Conservation (phyloP, 2,888 invertebrate genomes). For the Chrysina gloriosa region DNA sequence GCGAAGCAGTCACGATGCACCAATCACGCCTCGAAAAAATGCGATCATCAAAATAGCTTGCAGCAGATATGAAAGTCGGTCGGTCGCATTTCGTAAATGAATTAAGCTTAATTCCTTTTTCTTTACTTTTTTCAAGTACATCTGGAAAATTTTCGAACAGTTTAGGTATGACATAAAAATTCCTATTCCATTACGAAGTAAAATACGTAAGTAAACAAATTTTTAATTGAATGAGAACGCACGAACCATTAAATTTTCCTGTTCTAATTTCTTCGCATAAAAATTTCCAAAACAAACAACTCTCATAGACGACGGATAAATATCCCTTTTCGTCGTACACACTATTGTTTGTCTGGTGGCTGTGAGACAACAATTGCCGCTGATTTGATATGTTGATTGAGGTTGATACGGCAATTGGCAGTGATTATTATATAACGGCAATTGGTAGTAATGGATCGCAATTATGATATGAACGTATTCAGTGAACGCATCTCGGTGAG, state of each 20-base stretch:
- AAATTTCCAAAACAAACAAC: no score
- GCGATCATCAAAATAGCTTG: not conserved
- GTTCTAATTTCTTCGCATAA: no score
- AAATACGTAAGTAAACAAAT: no score
- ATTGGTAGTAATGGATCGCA: conserved; percentile 22
- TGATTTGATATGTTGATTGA: conserved; percentile 12
- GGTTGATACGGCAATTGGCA: conserved; percentile 24
- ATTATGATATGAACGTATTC: conserved; percentile 27
- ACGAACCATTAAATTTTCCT: no score
- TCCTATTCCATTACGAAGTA: no score
- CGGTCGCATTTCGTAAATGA: not conserved
- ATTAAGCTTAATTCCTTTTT: no score
- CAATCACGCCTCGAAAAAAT: not conserved
- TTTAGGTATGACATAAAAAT: no score
- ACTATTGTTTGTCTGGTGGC: not conserved
- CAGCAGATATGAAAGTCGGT: conserved; percentile 7
- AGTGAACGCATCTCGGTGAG: not conserved
- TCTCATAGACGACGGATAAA: no score
- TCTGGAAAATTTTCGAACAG: no score
- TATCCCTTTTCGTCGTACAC: not conserved
- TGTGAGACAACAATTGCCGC: not conserved
- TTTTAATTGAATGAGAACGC: no score
- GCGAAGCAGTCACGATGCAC: not conserved
- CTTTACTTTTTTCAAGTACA: no score
- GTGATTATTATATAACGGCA: conserved; percentile 36